Percentiles rank a stretch among this genome's conserved stretches.
Evolutionary conservation across 2,888 invertebrate genomes (phyloP).

Genomic region (Dioctria rufipes): DNA sequence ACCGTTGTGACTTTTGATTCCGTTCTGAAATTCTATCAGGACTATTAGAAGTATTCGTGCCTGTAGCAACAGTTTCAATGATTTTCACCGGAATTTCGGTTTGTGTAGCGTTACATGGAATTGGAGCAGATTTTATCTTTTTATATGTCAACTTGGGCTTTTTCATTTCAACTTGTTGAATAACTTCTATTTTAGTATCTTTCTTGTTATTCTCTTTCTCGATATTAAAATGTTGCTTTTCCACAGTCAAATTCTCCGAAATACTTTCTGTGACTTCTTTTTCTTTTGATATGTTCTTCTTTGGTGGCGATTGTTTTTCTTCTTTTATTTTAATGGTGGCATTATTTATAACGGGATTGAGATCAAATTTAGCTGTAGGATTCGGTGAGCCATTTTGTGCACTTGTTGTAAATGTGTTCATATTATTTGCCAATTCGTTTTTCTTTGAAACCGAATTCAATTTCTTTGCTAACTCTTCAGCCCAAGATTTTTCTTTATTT

Average conservation of each 20-base stretch:
- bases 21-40: not conserved
- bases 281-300: constrained; percentile 31
- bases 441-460: constrained; percentile 44
- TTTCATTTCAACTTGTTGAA: constrained; percentile 49
- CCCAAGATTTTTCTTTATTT: constrained; percentile 60
- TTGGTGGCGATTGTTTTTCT: constrained; percentile 59
- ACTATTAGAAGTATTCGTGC: constrained; percentile 57
- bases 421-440: not conserved
- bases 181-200: constrained; percentile 55
- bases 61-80: constrained; percentile 59
- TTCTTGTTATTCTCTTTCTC: constrained; percentile 23
- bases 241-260: constrained; percentile 5
- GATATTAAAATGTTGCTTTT: not conserved
- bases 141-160: constrained; percentile 42
- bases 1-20: not conserved
- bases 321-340: constrained; percentile 30
- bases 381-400: not conserved
- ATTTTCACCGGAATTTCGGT: constrained; percentile 59
- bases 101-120: constrained; percentile 12
- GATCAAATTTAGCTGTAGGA: not conserved
- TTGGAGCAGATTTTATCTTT: constrained; percentile 39
- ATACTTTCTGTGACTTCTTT: constrained; percentile 37
- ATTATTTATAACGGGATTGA: not conserved
- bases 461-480: constrained; percentile 61
- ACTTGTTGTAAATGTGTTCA: not conserved